Evolutionary conservation across 53 echinoderm and acorn worm species (phyloP).

Genomic region (Pentamera pediparva): DNA sequence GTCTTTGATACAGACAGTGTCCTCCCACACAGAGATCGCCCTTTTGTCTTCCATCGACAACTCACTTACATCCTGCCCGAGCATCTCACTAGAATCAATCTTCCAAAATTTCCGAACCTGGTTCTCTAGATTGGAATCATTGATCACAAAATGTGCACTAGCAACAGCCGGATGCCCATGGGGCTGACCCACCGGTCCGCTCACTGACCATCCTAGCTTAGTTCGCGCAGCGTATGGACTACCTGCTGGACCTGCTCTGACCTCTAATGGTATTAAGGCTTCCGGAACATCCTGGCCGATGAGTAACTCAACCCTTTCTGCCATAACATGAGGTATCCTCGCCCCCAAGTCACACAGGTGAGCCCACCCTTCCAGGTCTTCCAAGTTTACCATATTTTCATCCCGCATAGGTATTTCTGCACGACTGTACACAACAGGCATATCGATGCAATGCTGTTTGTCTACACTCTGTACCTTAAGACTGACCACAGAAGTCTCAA

Average conservation of each 20-base stretch:
- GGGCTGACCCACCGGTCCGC: constrained; percentile 11
- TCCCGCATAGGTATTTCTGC: constrained; percentile 12
- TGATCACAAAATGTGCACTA: not conserved
- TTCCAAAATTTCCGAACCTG: constrained; percentile 42
- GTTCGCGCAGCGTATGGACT: constrained; percentile 30
- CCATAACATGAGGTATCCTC: constrained; percentile 16
- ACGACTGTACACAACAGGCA: constrained; percentile 20
- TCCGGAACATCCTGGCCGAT: constrained; percentile 40
- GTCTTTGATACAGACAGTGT: not conserved
- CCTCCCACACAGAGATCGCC: constrained; percentile 29
- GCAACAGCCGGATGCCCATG: not conserved
- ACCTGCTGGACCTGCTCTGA: not conserved
- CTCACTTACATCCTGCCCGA: not conserved
- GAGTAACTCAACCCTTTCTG: constrained; percentile 17
- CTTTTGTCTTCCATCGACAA: constrained; percentile 32
- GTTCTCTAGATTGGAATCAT: not conserved
- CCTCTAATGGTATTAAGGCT: constrained; percentile 9
- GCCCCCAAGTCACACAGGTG: constrained; percentile 11
- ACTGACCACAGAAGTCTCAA: constrained; percentile 25
- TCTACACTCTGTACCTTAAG: constrained; percentile 41
- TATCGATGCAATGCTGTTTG: not conserved
- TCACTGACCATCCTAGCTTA: constrained; percentile 25
- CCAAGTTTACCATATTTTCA: not conserved
- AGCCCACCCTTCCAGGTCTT: constrained; percentile 9
- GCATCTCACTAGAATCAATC: constrained; percentile 1